Evolutionary conservation across 2,113 vertebrate species (phyloP).

Genomic region (Carassius carassius): DNA sequence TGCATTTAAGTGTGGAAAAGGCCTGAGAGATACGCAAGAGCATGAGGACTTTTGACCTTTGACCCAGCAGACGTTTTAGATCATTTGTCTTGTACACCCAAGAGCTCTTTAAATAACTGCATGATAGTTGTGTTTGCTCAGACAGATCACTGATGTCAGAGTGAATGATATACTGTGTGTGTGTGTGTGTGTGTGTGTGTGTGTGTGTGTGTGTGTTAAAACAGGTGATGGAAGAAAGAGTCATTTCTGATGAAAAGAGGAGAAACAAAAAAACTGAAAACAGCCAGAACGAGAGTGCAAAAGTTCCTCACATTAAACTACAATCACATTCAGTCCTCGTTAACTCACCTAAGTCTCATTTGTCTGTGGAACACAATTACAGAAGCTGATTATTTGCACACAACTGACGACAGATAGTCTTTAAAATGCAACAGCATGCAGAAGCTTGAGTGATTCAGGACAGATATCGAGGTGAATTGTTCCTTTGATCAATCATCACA

Average conservation of each 20-base stretch:
- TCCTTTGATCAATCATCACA: background rate
- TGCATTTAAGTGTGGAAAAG: background rate
- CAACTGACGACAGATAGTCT: too few relatives aligned
- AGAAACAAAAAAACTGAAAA: too few relatives aligned
- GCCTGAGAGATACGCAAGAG: background rate
- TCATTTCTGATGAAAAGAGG: too few relatives aligned
- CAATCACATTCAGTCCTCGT: too few relatives aligned
- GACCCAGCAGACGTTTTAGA: background rate
- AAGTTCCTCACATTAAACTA: too few relatives aligned
- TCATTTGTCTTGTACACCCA: background rate
- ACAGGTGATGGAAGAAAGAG: too few relatives aligned
- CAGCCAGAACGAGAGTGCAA: too few relatives aligned
- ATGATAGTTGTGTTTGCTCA: background rate
- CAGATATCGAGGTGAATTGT: background rate
- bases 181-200: background rate
- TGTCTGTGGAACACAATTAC: too few relatives aligned
- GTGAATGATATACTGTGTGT: background rate
- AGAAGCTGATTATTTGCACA: too few relatives aligned
- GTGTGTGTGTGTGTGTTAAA: background rate
- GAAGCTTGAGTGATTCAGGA: background rate
- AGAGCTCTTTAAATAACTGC: background rate
- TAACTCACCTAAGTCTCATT: too few relatives aligned
- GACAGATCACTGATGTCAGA: background rate
- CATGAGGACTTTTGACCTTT: background rate
- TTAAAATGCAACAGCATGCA: background rate